Percentiles rank a stretch among this genome's conserved stretches.
phyloP scores from a whole-genome alignment of 2,888 invertebrate species.

The Eristalinus sepulchralis region DNA sequence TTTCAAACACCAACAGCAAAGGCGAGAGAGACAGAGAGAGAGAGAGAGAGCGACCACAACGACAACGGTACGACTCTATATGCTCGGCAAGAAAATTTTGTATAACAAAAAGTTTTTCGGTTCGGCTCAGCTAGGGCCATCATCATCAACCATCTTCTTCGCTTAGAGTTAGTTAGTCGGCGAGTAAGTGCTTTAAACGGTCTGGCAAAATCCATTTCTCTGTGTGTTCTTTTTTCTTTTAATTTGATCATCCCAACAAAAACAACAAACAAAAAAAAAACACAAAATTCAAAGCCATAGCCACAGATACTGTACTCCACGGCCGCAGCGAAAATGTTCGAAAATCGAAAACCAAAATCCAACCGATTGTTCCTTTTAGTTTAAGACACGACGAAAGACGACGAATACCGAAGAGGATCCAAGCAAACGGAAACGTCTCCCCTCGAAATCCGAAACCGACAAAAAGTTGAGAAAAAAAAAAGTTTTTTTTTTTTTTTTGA shows the following conservation, averaged over 20 bases:
- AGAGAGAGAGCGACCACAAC: conserved; percentile 10
- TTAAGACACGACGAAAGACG: conserved; percentile 30
- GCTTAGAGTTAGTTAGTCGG: conserved; percentile 71
- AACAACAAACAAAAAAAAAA: conserved; percentile 17
- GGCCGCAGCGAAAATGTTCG: conserved; percentile 33
- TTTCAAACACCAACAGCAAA: conserved; percentile 19
- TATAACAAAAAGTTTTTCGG: conserved; percentile 63
- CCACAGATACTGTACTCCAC: neutral
- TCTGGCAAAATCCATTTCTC: conserved; percentile 70
- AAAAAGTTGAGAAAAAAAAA: neutral
- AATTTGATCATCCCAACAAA: conserved; percentile 64
- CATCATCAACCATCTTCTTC: conserved; percentile 68
- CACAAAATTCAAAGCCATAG: neutral
- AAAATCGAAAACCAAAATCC: conserved; percentile 31
- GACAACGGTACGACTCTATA: neutral
- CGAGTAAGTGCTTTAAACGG: conserved; percentile 70
- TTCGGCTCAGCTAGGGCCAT: conserved; percentile 61
- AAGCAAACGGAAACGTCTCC: neutral
- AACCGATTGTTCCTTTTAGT: conserved; percentile 69
- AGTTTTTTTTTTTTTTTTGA: too few relatives aligned
- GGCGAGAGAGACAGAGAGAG: neutral
- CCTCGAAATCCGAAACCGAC: neutral
- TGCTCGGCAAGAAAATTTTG: conserved; percentile 46
- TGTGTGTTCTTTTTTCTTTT: conserved; percentile 59
- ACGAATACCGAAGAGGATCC: neutral